phyloP scores from a whole-genome alignment of 1,140 invertebrate species.

The Planococcus citri region DNA sequence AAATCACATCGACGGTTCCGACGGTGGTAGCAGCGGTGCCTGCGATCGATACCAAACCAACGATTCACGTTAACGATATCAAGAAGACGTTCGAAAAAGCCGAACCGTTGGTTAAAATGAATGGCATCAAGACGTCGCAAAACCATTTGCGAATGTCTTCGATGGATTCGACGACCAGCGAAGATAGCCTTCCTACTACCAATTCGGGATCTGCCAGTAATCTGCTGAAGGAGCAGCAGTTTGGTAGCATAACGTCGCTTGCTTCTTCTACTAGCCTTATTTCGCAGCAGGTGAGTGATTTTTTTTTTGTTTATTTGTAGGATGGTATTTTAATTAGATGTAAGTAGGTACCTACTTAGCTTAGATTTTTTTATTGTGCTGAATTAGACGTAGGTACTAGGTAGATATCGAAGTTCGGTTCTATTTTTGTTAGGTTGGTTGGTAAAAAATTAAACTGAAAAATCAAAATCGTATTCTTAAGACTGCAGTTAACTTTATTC shows the following conservation, averaged over 20 bases:
- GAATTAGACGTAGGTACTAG: too few relatives aligned
- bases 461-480: too few relatives aligned
- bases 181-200: constrained; percentile 34
- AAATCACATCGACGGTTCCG: neutral
- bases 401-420: too few relatives aligned
- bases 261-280: constrained; percentile 49
- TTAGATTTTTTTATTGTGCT: too few relatives aligned
- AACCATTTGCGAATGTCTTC: constrained; percentile 37
- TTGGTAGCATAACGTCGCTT: constrained; percentile 47
- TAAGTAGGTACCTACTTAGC: too few relatives aligned
- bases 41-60: constrained; percentile 23
- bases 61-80: constrained; percentile 44
- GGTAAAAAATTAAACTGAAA: too few relatives aligned
- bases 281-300: constrained; percentile 40
- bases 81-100: constrained; percentile 46
- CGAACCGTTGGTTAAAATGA: constrained; percentile 28
- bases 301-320: neutral
- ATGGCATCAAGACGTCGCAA: constrained; percentile 11
- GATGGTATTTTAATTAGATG: too few relatives aligned
- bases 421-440: too few relatives aligned
- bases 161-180: constrained; percentile 38
- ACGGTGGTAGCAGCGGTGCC: too few relatives aligned
- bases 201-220: constrained; percentile 36
- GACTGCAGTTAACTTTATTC: too few relatives aligned
- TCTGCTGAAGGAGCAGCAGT: constrained; percentile 40